phyloP scores from a whole-genome alignment of 2,888 invertebrate species.

The Eupeodes luniger region DNA sequence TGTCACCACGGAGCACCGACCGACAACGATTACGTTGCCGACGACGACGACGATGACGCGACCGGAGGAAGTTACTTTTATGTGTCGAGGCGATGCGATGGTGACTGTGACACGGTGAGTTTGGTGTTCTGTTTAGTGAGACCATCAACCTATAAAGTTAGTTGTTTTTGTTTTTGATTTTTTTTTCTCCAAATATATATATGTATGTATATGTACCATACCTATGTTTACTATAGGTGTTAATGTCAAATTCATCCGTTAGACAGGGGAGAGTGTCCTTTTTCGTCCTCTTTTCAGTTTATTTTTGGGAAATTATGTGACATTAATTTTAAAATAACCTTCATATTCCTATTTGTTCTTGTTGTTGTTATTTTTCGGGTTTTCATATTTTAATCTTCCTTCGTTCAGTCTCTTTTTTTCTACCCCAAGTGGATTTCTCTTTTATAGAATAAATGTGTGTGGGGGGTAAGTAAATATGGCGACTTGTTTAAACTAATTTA shows the following conservation, averaged over 20 bases:
- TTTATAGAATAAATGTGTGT: background rate
- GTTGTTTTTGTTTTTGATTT: constrained; percentile 33
- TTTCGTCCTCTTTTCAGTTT: constrained; percentile 59
- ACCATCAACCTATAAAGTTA: constrained; percentile 32
- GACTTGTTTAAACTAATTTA: background rate
- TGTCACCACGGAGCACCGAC: constrained; percentile 26
- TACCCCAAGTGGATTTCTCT: background rate
- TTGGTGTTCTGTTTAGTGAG: background rate
- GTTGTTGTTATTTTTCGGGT: too few species aligned
- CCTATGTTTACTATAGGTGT: constrained; percentile 31
- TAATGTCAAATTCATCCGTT: constrained; percentile 34
- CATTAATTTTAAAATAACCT: constrained; percentile 50
- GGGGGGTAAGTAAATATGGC: background rate
- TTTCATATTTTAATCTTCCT: constrained; percentile 15
- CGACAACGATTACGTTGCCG: background rate
- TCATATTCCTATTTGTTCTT: background rate
- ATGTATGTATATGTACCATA: background rate
- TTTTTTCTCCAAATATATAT: background rate
- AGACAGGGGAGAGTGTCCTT: constrained; percentile 43
- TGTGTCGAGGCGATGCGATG: background rate
- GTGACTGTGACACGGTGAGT: background rate
- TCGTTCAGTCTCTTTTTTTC: background rate
- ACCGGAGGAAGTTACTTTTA: constrained; percentile 39
- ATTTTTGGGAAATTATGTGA: constrained; percentile 65
- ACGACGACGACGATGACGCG: background rate